phyloP scores from a whole-genome alignment of 2,113 vertebrate genomes.

The Pithys albifrons region DNA sequence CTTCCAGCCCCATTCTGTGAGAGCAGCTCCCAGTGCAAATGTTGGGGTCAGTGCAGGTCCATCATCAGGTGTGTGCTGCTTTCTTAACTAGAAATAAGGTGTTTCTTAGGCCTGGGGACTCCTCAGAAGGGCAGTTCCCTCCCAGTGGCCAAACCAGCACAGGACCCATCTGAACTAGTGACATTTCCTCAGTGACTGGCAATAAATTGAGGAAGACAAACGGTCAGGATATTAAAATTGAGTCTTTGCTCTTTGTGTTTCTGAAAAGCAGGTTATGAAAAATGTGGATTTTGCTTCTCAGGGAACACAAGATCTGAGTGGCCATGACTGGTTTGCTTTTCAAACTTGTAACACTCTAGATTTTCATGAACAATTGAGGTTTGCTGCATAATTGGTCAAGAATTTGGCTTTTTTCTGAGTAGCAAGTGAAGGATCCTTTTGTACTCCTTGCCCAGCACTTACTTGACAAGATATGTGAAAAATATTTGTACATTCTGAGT shows the following conservation, averaged over 20 bases:
- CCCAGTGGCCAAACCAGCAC: not conserved
- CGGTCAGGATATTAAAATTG: not conserved
- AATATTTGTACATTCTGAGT: not conserved
- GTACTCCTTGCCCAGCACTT: not conserved
- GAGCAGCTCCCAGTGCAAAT: not conserved
- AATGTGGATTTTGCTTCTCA: not conserved
- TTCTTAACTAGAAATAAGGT: not conserved
- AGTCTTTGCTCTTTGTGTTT: not conserved
- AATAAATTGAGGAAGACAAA: not conserved
- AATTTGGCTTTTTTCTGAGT: not conserved
- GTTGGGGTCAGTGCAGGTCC: not conserved
- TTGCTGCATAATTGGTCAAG: not conserved
- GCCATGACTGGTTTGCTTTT: not conserved
- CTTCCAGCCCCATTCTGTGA: not conserved
- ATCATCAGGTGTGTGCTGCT: not conserved
- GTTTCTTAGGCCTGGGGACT: not conserved
- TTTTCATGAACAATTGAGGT: not conserved
- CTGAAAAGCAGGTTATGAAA: not conserved
- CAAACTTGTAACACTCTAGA: not conserved
- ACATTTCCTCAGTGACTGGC: not conserved
- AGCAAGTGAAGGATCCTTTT: not conserved
- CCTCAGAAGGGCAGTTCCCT: not conserved
- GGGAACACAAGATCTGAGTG: not conserved
- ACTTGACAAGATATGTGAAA: not conserved
- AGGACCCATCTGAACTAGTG: not conserved